Percentiles rank a stretch among this genome's conserved stretches.
These are phyloP conservation scores for Bactericera cockerelli DNA, from an alignment of 1,140 invertebrate species.

Conservation along the genomic window DNA sequence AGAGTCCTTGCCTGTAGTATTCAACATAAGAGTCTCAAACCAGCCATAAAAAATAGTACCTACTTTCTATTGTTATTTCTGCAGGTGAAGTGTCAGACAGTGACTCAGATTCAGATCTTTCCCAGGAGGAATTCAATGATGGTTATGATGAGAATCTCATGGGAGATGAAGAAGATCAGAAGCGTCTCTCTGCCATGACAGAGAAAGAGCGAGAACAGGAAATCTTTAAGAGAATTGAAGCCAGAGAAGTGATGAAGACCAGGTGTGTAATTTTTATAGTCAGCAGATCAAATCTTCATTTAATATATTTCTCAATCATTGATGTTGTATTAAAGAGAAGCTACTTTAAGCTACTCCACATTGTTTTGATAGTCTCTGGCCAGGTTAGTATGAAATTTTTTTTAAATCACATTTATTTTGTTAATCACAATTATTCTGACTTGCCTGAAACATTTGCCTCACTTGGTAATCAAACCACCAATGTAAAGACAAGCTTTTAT, in stretches of 20 bases:
- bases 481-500: too few relatives aligned
- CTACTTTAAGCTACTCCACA: not conserved
- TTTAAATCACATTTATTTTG: too few relatives aligned
- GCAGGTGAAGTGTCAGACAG: constrained; percentile 51
- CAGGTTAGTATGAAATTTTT: too few relatives aligned
- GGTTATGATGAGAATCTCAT: constrained; percentile 93
- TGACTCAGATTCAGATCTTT: constrained; percentile 35
- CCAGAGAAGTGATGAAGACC: constrained; percentile 80
- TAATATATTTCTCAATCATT: not conserved
- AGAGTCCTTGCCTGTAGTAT: too few relatives aligned
- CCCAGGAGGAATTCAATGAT: constrained; percentile 55
- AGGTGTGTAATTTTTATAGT: constrained; percentile 33
- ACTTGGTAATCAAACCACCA: too few relatives aligned
- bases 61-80: too few relatives aligned
- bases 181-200: constrained; percentile 75
- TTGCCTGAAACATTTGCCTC: too few relatives aligned
- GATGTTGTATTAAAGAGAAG: not conserved
- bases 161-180: constrained; percentile 90
- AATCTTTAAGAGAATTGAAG: constrained; percentile 89
- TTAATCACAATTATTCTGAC: too few relatives aligned
- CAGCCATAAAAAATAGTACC: too few relatives aligned
- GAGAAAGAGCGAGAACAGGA: constrained; percentile 95
- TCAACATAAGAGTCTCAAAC: too few relatives aligned
- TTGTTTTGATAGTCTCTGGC: too few relatives aligned
- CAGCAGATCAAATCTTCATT: too few relatives aligned